These are phyloP conservation scores for Rhinoderma darwinii DNA, from an alignment of 2,113 vertebrate genomes.

Conservation along the genomic window DNA sequence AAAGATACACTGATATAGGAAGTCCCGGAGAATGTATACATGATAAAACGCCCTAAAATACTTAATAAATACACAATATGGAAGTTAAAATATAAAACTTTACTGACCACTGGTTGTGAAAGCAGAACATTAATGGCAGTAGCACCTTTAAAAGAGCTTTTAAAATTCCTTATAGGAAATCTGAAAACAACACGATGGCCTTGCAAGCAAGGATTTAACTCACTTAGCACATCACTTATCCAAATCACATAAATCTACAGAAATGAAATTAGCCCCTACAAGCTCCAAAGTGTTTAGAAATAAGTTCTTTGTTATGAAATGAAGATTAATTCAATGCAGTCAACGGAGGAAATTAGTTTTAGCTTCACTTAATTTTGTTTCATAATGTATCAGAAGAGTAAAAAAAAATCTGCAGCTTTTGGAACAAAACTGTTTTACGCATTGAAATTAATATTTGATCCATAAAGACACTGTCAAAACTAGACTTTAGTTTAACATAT, in stretches of 20 bases:
- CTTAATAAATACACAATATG: neutral
- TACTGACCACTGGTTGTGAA: no score
- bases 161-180: neutral
- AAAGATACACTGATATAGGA: no score
- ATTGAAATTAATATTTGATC: neutral
- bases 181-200: neutral
- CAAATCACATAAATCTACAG: neutral
- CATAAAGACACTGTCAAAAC: no score
- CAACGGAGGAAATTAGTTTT: neutral
- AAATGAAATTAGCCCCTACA: conserved; percentile 4
- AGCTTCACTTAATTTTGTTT: neutral
- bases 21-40: no score
- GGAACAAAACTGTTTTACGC: neutral
- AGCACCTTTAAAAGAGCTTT: neutral
- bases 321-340: conserved; percentile 5
- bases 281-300: neutral
- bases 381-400: neutral
- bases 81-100: no score
- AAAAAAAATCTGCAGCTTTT: neutral
- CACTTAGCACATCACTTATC: neutral
- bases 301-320: conserved; percentile 21
- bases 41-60: neutral
- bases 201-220: neutral
- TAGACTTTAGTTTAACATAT: neutral
- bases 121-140: no score